Conservation (phyloP, 2,888 invertebrate species). For the Biston stratarius region DNA sequence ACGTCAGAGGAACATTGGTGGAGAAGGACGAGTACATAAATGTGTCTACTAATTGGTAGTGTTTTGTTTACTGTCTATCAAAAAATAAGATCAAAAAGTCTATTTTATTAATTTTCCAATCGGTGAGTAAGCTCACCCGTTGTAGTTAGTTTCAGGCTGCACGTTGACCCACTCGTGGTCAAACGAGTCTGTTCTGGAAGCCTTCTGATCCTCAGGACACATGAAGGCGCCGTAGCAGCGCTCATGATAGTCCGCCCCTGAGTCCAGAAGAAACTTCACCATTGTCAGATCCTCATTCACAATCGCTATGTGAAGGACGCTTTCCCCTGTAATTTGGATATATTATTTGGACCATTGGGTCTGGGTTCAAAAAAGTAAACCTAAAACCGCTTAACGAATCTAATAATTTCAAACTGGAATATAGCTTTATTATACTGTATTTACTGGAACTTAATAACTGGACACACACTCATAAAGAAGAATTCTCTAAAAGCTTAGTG, state of each 20-base stretch:
- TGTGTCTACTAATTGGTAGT: too few relatives aligned
- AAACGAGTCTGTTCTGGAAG: slow-evolving; percentile 67
- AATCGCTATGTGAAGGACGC: slow-evolving; percentile 98
- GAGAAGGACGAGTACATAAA: too few relatives aligned
- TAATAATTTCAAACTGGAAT: too few relatives aligned
- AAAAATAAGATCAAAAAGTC: too few relatives aligned
- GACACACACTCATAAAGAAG: too few relatives aligned
- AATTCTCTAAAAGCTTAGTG: too few relatives aligned
- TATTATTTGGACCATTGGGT: background rate
- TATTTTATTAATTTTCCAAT: background rate
- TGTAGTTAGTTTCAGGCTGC: slow-evolving; percentile 88
- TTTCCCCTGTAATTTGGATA: slow-evolving; percentile 90
- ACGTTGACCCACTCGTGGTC: slow-evolving; percentile 52
- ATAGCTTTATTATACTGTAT: too few relatives aligned
- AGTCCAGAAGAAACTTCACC: slow-evolving; percentile 97
- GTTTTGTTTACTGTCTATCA: too few relatives aligned
- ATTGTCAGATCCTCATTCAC: slow-evolving; percentile 99
- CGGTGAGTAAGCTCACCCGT: slow-evolving; percentile 86
- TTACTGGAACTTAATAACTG: too few relatives aligned
- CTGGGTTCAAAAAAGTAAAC: too few relatives aligned
- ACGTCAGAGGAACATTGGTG: too few relatives aligned
- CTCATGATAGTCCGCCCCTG: slow-evolving; percentile 96
- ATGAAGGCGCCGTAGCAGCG: slow-evolving; percentile 98
- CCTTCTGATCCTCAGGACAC: slow-evolving; percentile 99
- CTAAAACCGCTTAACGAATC: too few relatives aligned